phyloP scores from a whole-genome alignment of 2,888 invertebrate species.

The Pycnomerus fuliginosus region DNA sequence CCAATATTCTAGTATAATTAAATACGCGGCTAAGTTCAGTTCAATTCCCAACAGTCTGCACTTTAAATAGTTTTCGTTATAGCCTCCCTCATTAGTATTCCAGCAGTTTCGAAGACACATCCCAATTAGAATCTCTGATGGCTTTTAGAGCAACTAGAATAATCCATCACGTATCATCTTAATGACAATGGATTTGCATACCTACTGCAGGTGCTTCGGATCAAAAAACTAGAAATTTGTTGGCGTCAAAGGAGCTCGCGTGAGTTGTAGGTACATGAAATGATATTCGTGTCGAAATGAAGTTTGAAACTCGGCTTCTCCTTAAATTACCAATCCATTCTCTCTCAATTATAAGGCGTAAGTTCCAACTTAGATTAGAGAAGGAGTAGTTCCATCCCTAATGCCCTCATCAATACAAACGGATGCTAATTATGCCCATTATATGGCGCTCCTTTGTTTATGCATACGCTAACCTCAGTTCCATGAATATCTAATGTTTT shows the following conservation, averaged over 20 bases:
- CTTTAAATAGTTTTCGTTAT: not conserved
- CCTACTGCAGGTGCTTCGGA: too few relatives aligned
- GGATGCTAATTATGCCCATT: slow-evolving; percentile 30
- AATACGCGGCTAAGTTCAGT: too few relatives aligned
- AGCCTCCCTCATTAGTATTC: slow-evolving; percentile 17
- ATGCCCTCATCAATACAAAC: slow-evolving; percentile 28
- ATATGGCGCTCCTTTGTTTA: slow-evolving; percentile 32
- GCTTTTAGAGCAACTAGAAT: slow-evolving; percentile 15
- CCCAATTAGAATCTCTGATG: slow-evolving; percentile 21
- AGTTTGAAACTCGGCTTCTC: slow-evolving; percentile 15
- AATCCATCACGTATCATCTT: slow-evolving; percentile 23
- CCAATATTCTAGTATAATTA: too few relatives aligned
- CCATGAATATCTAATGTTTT: slow-evolving; percentile 39
- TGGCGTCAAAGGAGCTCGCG: too few relatives aligned
- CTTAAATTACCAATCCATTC: slow-evolving; percentile 27
- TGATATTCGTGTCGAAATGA: too few relatives aligned
- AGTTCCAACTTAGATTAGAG: slow-evolving; percentile 29
- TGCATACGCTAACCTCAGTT: slow-evolving; percentile 33
- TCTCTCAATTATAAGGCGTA: slow-evolving; percentile 27
- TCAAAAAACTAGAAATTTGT: too few relatives aligned
- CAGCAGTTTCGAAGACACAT: slow-evolving; percentile 16
- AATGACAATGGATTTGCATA: not conserved
- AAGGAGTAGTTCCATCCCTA: slow-evolving; percentile 22
- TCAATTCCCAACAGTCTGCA: too few relatives aligned
- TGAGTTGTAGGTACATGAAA: too few relatives aligned